Evolutionary conservation across 2,797 vertebrate genomes (phyloP), one percentile per base, ranked within the genome.

Genomic region (Steatocranus sp.): DNA sequence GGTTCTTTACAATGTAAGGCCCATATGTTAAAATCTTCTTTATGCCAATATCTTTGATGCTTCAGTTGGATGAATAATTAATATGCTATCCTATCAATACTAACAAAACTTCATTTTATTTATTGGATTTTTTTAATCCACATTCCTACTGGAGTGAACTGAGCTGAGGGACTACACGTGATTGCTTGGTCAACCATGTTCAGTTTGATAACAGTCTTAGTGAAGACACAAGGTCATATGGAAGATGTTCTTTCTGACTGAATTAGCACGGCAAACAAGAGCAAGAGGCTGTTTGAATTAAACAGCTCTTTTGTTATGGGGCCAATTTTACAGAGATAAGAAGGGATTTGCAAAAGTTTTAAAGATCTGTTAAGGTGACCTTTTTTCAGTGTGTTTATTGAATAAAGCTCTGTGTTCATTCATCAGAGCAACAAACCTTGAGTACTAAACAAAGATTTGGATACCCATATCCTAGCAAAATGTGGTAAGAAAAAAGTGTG

Each of bases 101-200:
- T 56, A 27, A 41, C 23, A 66, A 17, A 61, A 56, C 61, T 41
- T 36, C 27, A 61, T 68, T 63, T 30, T 5, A 38, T 41, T 23
- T 38, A 36, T 61, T 36, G 56, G n/a, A 20, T 38, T 63, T 8
- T 9, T 20, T 63, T 20, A 63, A 63, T 77, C 74, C 38, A 51
- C 34, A 83, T 83, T 88, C 86, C 73, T 81, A 76, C 51, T 17
- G 46, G 38, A 84, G 76, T 81, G 86, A 87, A 48, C 50, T 49
- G 85, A 87, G 81, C 75, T 20, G 54, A 86, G 76, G 51, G 77
- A 30, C 63, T 81, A 75, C 41, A 54, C n/a, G 27, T 5, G 25
- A 38, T 63, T 85, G 88, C 79, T 86, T 84, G 89, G 86, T 87
- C 82, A 75, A 36, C 54, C 89, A 85, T 84, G 78, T 88, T 83